Evolutionary conservation across 2,888 invertebrate species (phyloP), one percentile per base, ranked within the genome.

Genomic region (Taenaris catops): DNA sequence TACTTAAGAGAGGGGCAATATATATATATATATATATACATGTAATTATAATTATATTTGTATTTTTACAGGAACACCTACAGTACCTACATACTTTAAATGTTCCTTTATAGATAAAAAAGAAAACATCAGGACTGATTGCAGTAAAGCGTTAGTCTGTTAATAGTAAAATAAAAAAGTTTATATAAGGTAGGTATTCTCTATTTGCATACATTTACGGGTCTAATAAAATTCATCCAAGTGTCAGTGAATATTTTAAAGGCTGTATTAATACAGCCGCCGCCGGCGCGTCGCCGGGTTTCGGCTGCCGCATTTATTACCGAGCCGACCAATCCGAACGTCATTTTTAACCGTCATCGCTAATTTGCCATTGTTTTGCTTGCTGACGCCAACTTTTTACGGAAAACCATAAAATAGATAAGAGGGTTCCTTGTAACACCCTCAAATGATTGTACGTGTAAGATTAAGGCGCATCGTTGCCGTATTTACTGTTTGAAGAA

Each of bases 281-380:
- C 56, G 62, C 57, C 63, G 51, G 41, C 45, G 35, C 55, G 57
- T 55, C 63, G 60, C 62, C 64, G 48, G 42, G 37, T 49, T 42
- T 45, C 53, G 63, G 62, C 48, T 46, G 46, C 49, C 50, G 51
- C 47, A 53, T 51, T 54, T 48, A 51, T 52, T 54, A 48, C 49
- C 45, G 27, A 28, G 42, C 52, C 51, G 46, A 51, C 63, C 62
- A 62, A 68, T 69, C 55, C 60, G 53, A 62, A 63, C 71, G 68
- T 81, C 78, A 83, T 81, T 84, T 81, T 81, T 81, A 76, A 64
- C 75, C 80, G 83, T 83, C 84, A 81, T 64, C 72, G 63, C 83
- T 84, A 84, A 86, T 86, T 84, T 73, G 80, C 81, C 67, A 84
- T 84, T 86, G 84, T 84, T 83, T 83, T 71, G 64, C 58, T 61